phyloP scores from a whole-genome alignment of 2,797 vertebrate species.

The Sylvia borin region DNA sequence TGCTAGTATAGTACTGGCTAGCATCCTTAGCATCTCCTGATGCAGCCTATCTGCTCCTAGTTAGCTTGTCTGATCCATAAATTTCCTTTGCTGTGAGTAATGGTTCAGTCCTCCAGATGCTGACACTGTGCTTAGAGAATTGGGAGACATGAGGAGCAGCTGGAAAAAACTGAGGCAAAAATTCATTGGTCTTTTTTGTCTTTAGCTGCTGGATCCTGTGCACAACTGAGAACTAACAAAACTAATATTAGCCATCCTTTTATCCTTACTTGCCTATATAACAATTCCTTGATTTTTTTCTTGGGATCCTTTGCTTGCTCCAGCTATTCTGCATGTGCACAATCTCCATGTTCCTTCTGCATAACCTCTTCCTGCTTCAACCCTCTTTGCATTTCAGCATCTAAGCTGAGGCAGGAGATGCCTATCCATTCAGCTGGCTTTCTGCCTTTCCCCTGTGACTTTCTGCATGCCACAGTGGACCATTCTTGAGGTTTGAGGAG shows the following conservation, averaged over 20 bases:
- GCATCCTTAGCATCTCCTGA: not conserved
- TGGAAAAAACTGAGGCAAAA: not conserved
- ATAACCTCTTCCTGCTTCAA: not conserved
- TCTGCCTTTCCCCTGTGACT: not conserved
- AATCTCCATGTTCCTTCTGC: not conserved
- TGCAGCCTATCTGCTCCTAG: not conserved
- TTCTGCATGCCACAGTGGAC: not conserved
- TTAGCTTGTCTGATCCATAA: not conserved
- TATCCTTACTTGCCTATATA: not conserved
- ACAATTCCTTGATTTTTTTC: not conserved
- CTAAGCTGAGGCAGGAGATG: not conserved
- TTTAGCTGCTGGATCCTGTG: not conserved
- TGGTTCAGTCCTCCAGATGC: not conserved
- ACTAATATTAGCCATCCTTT: not conserved
- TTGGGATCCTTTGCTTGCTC: not conserved
- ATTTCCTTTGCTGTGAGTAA: not conserved
- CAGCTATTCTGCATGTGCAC: not conserved
- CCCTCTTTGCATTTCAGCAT: not conserved
- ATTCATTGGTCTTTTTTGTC: not conserved
- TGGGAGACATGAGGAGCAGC: not conserved
- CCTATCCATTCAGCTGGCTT: not conserved
- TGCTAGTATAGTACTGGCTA: fast-evolving
- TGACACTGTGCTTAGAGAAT: not conserved
- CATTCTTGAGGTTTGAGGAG: not conserved
- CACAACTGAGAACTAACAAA: not conserved